Evolutionary conservation across 2,888 invertebrate genomes (phyloP), one percentile per base, ranked within the genome.

Genomic region (Mactromeris polynyma): DNA sequence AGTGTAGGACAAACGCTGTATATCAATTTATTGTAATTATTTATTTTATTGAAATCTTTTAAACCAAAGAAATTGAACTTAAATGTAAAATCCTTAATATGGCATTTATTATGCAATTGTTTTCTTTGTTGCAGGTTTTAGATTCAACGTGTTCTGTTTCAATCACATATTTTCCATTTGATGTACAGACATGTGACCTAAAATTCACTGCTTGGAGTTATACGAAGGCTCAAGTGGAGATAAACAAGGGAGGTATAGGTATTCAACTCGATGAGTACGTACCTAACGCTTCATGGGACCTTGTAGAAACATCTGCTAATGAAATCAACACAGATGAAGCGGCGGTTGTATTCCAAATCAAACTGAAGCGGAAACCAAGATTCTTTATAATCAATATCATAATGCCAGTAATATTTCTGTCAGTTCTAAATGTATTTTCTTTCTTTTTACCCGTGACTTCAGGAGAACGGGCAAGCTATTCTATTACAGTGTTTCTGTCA

Each of bases 401-500:
- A 9, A 54, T 80, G 1, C 87, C 87, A 2, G 69, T 87, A 9
- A 51, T 87, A 14, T 54, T 87, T 4, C 83, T 87, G 0, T 80
- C 87, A 2, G 26, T 87, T 21, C 31, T 87, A n/a, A 87, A 77
- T 33, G 26, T 77, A 0, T 83, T 80, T 38, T 64, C 87, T 6
- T 87, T 87, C 69, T 21, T 80, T 19, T 58, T 87, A 11, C 87
- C 87, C 6, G 58, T 83, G n/a, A 9, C 83, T 4, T 83, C 87
- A 3, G 87, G 87, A n/a, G 87, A 87, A 31, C 51, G 83, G 6
- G 83, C 83, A 11, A 40, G 82, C 11, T 87, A 79, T 51, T 54
- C 87, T 9, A 73, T 87, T 14, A 87, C 87, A 0, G 83, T 87
- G 31, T 87, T 83, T 42, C 83, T 87, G n/a, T 79, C 87, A 0